A percentile compares a stretch with the other conserved stretches of the same genome.
These are phyloP conservation scores for Herminia tarsipennalis DNA, from an alignment of 2,888 invertebrate genomes.

Conservation along the genomic window DNA sequence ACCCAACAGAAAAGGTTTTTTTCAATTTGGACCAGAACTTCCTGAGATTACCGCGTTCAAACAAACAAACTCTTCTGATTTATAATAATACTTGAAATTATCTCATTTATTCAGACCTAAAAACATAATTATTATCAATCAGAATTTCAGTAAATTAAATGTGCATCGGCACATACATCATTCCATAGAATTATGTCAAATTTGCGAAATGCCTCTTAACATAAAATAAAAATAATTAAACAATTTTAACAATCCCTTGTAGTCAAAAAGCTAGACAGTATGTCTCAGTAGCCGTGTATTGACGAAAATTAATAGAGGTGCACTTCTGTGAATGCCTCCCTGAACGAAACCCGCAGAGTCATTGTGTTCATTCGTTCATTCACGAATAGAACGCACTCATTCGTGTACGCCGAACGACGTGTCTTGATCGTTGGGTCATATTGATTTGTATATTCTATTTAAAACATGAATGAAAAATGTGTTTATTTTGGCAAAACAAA, in stretches of 20 bases:
- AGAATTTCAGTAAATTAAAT: too few relatives aligned
- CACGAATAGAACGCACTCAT: constrained; percentile 28
- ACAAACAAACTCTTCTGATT: too few relatives aligned
- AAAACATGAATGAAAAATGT: neutral
- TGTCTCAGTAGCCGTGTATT: constrained; percentile 27
- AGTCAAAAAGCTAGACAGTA: constrained; percentile 21
- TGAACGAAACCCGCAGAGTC: constrained; percentile 39
- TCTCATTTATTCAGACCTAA: too few relatives aligned
- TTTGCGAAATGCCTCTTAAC: too few relatives aligned
- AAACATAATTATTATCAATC: too few relatives aligned
- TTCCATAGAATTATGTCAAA: too few relatives aligned
- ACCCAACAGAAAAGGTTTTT: too few relatives aligned
- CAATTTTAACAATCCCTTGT: neutral
- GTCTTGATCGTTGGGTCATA: constrained; percentile 16
- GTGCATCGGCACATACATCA: too few relatives aligned
- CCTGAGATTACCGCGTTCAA: too few relatives aligned
- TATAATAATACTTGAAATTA: too few relatives aligned
- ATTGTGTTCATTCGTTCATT: constrained; percentile 50
- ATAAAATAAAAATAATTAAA: neutral
- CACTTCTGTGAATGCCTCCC: constrained; percentile 31
- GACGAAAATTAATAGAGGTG: constrained; percentile 34
- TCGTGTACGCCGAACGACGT: constrained; percentile 20
- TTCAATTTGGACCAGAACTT: too few relatives aligned
- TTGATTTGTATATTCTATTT: neutral
- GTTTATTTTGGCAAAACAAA: too few relatives aligned